These are phyloP conservation scores for Leptoclinus maculatus DNA, from an alignment of 2,797 vertebrate species.

Conservation along the genomic window DNA sequence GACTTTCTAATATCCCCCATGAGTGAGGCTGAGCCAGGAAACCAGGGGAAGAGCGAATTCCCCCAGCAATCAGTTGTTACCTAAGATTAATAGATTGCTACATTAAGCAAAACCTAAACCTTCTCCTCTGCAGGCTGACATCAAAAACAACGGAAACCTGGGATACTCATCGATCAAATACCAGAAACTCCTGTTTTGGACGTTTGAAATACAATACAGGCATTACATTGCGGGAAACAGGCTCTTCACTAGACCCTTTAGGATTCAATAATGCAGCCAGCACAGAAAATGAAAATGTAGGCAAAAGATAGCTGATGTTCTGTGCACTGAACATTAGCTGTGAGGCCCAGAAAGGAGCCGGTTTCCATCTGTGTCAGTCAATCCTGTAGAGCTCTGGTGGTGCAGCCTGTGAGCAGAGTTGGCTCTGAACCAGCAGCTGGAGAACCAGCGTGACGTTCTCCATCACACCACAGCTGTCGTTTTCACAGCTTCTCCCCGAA, in stretches of 20 bases:
- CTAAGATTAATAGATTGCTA: slow-evolving; percentile 81
- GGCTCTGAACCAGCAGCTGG: slow-evolving; percentile 54
- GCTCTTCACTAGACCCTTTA: slow-evolving; percentile 23
- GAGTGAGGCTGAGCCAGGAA: slow-evolving; percentile 73
- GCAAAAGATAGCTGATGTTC: slow-evolving; percentile 32
- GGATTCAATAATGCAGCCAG: slow-evolving; percentile 19
- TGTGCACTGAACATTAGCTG: slow-evolving; percentile 10
- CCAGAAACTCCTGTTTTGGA: slow-evolving; percentile 73
- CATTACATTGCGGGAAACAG: slow-evolving; percentile 38
- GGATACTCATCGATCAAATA: slow-evolving; percentile 73
- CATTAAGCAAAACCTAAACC: slow-evolving; percentile 66
- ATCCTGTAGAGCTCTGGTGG: slow-evolving; percentile 42
- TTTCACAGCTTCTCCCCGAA: slow-evolving; percentile 76
- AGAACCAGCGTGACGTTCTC: slow-evolving; percentile 64
- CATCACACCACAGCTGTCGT: slow-evolving; percentile 77
- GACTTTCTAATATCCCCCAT: slow-evolving; percentile 63
- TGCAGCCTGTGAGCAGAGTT: slow-evolving; percentile 48
- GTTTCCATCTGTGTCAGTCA: slow-evolving; percentile 66
- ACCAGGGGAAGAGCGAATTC: slow-evolving; percentile 61
- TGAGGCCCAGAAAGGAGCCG: slow-evolving; percentile 47
- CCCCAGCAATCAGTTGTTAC: slow-evolving; percentile 72
- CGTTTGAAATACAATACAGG: slow-evolving; percentile 59
- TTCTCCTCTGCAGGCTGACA: slow-evolving; percentile 53
- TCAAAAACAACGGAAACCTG: slow-evolving; percentile 77
- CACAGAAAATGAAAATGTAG: slow-evolving; percentile 42